These are phyloP conservation scores for Aythya baeri DNA, from an alignment of 2,113 vertebrate genomes.

Conservation along the genomic window DNA sequence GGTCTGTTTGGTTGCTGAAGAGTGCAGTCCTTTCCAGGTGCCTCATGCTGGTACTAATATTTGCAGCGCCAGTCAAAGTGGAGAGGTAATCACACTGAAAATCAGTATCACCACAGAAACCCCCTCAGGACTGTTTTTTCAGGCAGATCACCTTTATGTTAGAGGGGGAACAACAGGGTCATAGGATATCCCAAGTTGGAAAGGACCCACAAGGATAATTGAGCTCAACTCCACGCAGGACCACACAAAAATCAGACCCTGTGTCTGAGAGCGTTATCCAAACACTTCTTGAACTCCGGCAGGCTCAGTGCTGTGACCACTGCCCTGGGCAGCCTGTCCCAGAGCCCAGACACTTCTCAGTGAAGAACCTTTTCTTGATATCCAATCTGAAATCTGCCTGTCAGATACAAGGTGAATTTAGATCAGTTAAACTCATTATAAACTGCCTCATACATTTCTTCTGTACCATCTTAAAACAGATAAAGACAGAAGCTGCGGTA, in stretches of 20 bases:
- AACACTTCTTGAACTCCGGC: too few species aligned
- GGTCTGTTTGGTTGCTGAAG: background rate
- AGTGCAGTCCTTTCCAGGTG: background rate
- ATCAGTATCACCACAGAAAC: background rate
- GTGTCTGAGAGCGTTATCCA: too few species aligned
- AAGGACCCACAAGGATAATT: too few species aligned
- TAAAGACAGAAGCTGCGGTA: background rate
- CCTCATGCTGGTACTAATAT: background rate
- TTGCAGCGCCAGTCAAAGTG: background rate
- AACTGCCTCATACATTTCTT: background rate
- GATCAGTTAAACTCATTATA: background rate
- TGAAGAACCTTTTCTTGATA: too few species aligned
- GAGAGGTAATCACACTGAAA: background rate
- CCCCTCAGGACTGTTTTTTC: background rate
- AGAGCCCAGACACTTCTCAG: too few species aligned
- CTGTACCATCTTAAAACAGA: background rate
- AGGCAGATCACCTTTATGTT: background rate
- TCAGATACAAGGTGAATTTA: background rate
- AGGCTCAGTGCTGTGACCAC: too few species aligned
- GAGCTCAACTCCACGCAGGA: too few species aligned
- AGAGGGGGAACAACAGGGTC: background rate
- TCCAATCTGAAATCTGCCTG: background rate
- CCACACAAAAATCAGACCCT: too few species aligned
- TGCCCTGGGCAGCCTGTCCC: too few species aligned
- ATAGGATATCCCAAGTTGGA: too few species aligned